Evolutionary conservation across 2,888 invertebrate genomes (phyloP).

Genomic region (Meteorus cinctellus): DNA sequence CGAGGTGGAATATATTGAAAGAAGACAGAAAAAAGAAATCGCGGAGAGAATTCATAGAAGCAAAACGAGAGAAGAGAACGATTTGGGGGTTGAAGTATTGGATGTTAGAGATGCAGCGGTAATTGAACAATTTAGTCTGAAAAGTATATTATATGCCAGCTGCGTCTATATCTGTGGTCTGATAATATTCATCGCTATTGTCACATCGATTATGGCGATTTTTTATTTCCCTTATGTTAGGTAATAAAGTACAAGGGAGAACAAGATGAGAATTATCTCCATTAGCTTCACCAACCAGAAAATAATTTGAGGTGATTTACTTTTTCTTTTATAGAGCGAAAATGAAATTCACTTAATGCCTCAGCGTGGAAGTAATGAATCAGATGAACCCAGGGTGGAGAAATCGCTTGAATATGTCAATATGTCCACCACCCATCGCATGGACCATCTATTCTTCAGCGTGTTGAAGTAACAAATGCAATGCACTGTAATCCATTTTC

Average conservation of each 20-base stretch:
- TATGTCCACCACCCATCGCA: no score
- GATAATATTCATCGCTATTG: slow-evolving; percentile 45
- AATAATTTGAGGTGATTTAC: background rate
- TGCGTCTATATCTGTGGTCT: slow-evolving; percentile 51
- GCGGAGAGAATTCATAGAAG: no score
- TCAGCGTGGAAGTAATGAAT: background rate
- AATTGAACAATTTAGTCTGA: slow-evolving; percentile 16
- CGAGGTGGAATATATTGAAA: background rate
- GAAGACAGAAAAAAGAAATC: background rate
- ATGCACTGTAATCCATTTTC: background rate
- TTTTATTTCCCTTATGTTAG: slow-evolving; percentile 50
- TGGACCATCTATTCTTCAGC: background rate
- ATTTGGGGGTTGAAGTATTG: background rate
- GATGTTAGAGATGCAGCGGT: slow-evolving; percentile 15
- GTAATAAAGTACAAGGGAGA: slow-evolving; percentile 3
- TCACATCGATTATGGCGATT: slow-evolving; percentile 36
- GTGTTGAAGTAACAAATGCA: background rate
- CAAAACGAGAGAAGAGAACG: background rate
- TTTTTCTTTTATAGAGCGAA: background rate
- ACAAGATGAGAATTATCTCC: slow-evolving; percentile 10
- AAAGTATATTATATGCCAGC: slow-evolving; percentile 44
- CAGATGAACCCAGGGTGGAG: background rate
- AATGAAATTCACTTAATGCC: background rate
- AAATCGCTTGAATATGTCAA: no score
- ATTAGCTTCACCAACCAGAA: background rate